Evolutionary conservation across 30 jellyfish, hydroid and myxozoan species (phyloP), one percentile per base, ranked within the genome.

Genomic region (Haliclystus octoradiatus): DNA sequence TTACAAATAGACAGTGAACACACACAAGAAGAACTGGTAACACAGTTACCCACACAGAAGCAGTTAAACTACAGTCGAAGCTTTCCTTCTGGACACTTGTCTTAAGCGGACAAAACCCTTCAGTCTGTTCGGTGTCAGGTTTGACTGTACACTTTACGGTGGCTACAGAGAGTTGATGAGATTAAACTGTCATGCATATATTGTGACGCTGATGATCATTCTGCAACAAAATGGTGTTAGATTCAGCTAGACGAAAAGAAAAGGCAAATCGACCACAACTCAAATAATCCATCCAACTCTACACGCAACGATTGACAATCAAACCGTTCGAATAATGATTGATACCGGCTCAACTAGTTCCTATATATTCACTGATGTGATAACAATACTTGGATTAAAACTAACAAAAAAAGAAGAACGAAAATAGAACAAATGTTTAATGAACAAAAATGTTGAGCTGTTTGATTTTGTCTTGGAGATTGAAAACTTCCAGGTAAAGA

Each of bases 11-110:
- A n/a, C n/a, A n/a, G n/a, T n/a, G n/a, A n/a, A n/a, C n/a, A n/a
- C n/a, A n/a, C n/a, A n/a, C n/a, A n/a, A n/a, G n/a, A n/a, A n/a
- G n/a, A n/a, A n/a, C n/a, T n/a, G n/a, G n/a, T n/a, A n/a, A n/a
- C n/a, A n/a, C n/a, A n/a, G n/a, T n/a, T n/a, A n/a, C n/a, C n/a
- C n/a, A n/a, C n/a, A n/a, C n/a, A n/a, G 82, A 80, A 73, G 50
- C 81, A 22, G 94, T 80, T 32, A 79, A 79, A 74, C 73, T 80
- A 46, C 94, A 80, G 72, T 71, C 72, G 68, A 70, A 73, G n/a
- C 84, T 28, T 80, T 80, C 33, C 75, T 73, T 49, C 74, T 73
- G 33, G 94, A 89, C 33, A 79, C 66, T 12, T 67, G 66, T 67
- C 53, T 65, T 49, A 92, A 82, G 60, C 75, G 92, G 94, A 31